A percentile compares a stretch with the other conserved stretches of the same genome.
These are phyloP conservation scores for Cylloceria caligata DNA, from an alignment of 2,888 invertebrate genomes.

Conservation along the genomic window DNA sequence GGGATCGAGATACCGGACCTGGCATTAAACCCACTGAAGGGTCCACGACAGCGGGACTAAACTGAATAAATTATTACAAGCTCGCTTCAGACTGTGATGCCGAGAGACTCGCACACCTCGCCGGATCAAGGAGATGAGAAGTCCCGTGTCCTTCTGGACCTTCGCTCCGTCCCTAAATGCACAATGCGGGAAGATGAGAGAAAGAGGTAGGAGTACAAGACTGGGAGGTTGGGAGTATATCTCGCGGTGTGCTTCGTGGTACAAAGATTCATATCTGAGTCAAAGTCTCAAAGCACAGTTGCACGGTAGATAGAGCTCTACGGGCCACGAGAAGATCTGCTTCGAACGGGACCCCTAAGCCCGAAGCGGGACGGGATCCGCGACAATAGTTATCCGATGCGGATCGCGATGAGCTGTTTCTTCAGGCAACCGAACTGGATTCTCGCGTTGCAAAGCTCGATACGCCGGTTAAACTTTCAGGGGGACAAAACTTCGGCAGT, in stretches of 20 bases:
- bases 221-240: constrained; percentile 52
- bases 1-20: constrained; percentile 43
- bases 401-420: constrained; percentile 47
- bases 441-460: constrained; percentile 55
- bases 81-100: constrained; percentile 69
- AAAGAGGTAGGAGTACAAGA: constrained; percentile 45
- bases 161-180: constrained; percentile 52
- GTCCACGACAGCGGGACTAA: constrained; percentile 76
- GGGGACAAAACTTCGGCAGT: constrained; percentile 78
- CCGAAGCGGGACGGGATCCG: constrained; percentile 81
- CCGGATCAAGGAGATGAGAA: constrained; percentile 49
- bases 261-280: constrained; percentile 82
- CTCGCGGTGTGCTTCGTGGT: constrained; percentile 71
- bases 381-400: constrained; percentile 63
- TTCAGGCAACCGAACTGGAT: constrained; percentile 35
- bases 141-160: constrained; percentile 31
- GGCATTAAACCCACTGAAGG: constrained; percentile 43
- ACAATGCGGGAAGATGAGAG: constrained; percentile 30
- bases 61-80: constrained; percentile 82
- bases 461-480: neutral
- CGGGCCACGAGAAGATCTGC: constrained; percentile 69
- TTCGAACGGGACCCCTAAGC: constrained; percentile 81
- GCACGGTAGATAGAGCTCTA: constrained; percentile 58
- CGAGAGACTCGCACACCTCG: constrained; percentile 45
- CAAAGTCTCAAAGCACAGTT: constrained; percentile 73